A percentile compares a stretch with the other conserved stretches of the same genome.
Evolutionary conservation across 2,113 vertebrate species (phyloP).

Genomic region (Elachura formosa): DNA sequence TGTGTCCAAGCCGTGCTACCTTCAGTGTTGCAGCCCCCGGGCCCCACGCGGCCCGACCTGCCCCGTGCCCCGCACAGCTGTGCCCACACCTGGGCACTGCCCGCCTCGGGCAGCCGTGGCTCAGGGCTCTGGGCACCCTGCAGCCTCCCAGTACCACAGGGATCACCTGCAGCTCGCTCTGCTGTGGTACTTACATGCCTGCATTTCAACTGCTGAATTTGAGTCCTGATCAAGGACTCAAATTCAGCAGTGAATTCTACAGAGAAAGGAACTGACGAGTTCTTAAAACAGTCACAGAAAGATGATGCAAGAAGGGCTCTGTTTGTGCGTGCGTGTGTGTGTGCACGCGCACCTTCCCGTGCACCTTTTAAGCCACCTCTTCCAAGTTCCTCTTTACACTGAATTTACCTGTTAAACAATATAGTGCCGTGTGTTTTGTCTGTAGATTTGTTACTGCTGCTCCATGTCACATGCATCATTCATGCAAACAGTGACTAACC

Average conservation of each 20-base stretch:
- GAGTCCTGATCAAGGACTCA: conserved; percentile 69
- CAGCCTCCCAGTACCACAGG: conserved; percentile 44
- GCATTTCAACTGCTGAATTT: conserved; percentile 55
- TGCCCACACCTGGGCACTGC: conserved; percentile 74
- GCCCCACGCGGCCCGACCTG: background rate
- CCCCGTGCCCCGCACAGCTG: conserved; percentile 71
- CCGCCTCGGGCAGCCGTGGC: background rate
- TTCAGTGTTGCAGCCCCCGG: conserved; percentile 88
- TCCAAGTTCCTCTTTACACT: rapidly evolving
- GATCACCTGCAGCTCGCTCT: background rate
- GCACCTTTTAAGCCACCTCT: background rate
- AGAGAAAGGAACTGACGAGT: background rate
- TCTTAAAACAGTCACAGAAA: background rate
- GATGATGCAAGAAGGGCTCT: background rate
- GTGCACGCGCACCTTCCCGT: rapidly evolving
- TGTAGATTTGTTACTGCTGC: background rate
- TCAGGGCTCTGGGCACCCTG: conserved; percentile 76
- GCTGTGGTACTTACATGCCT: conserved; percentile 67
- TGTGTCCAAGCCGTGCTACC: conserved; percentile 91
- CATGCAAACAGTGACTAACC: background rate
- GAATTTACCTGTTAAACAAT: background rate
- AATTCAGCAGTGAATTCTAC: conserved; percentile 48
- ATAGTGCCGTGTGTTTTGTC: background rate
- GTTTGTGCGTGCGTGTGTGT: background rate
- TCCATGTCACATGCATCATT: background rate